phyloP scores from a whole-genome alignment of 2,113 vertebrate genomes.

The Caracal caracal region DNA sequence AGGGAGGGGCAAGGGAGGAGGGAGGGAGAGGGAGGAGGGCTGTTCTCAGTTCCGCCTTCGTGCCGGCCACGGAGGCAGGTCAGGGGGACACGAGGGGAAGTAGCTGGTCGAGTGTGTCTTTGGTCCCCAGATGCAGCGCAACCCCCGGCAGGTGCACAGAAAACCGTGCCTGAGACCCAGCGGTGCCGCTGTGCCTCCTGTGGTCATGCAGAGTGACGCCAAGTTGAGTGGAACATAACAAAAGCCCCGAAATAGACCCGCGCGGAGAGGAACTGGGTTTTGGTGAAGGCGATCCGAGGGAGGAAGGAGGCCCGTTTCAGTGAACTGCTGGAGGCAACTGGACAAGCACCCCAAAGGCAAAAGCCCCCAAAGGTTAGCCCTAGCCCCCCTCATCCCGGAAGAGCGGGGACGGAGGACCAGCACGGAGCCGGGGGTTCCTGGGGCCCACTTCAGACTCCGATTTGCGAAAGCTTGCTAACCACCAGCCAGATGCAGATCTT shows the following conservation, averaged over 20 bases:
- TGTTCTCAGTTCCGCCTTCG: fast-evolving
- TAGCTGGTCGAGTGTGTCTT: background rate
- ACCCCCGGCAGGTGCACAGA: fast-evolving
- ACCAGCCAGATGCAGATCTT: too few relatives aligned
- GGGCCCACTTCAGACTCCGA: background rate
- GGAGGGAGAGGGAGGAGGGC: background rate
- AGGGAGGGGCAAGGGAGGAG: too few relatives aligned
- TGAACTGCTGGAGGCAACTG: background rate
- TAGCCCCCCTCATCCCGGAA: background rate
- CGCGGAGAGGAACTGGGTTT: background rate
- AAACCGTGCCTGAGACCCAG: background rate
- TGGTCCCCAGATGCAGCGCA: background rate
- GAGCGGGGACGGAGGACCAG: background rate
- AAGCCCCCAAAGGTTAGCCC: background rate
- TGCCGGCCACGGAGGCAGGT: background rate
- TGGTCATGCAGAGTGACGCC: too few relatives aligned
- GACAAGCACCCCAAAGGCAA: background rate
- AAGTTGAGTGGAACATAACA: background rate
- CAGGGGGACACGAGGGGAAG: background rate
- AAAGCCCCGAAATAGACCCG: background rate
- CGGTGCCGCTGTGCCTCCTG: background rate
- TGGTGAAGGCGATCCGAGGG: background rate
- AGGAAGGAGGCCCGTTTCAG: background rate
- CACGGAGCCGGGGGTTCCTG: background rate
- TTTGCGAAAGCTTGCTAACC: background rate